Base-by-base conservation (phyloP, 2,888 invertebrate genomes). In the Xylophagus ater region DNA sequence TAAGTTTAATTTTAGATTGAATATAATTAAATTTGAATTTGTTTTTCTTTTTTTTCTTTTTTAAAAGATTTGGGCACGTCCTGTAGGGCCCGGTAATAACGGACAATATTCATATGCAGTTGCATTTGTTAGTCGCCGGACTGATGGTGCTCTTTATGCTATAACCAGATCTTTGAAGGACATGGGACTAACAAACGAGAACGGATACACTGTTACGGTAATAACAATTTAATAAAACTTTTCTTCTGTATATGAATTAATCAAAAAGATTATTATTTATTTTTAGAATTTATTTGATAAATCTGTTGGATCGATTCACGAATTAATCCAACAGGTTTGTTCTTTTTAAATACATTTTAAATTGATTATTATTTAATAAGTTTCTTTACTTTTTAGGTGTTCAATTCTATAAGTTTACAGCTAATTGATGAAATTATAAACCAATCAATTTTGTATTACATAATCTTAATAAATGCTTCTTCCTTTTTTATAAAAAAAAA, bases 81-180 rank as follows among this genome's bases (percentile, higher is more conserved):
- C n/a, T n/a, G n/a, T n/a, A n/a, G n/a, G n/a, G n/a, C n/a, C n/a
- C n/a, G n/a, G n/a, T n/a, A n/a, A n/a, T n/a, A n/a, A n/a, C n/a
- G n/a, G n/a, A n/a, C n/a, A n/a, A n/a, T n/a, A n/a, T n/a, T n/a
- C n/a, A n/a, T n/a, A n/a, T n/a, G n/a, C n/a, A 3, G 51, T 69
- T n/a, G 68, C 66, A 24, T 63, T 67, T 46, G 59, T 65, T 3
- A 69, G 64, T 42, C 58, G 58, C 3, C 59, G 67, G 2, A 44
- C 53, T 3, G 67, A 67, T 50, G 68, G 68, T 10, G 51, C 58
- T n/a, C 67, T 68, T 2, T 58, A 55, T 41, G 38, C 52, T 8
- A 48, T 61, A 13, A 51, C 46, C 4, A 50, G 58, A 24, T 50
- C 52, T 7, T 46, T 66, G 2, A 51, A 53, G 20, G 59, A 61